Evolutionary conservation across 2,888 invertebrate species (phyloP).

Genomic region (Phyllotreta cruciferae): DNA sequence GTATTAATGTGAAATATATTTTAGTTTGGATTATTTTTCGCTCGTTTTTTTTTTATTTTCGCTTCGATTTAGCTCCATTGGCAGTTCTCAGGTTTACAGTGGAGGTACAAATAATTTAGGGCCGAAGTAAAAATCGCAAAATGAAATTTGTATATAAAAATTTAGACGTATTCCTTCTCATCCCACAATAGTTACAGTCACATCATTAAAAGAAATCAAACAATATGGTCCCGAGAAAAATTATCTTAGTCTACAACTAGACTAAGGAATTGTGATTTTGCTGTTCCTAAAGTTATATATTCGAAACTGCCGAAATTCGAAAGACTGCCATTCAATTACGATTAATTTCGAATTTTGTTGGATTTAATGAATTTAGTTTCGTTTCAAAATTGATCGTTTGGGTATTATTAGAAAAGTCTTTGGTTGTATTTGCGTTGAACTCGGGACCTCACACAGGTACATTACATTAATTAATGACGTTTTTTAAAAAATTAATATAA

Average conservation of each 20-base stretch:
- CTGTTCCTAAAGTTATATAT: constrained; percentile 60
- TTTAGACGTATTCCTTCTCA: constrained; percentile 55
- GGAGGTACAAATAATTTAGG: constrained; percentile 42
- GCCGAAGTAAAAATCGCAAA: constrained; percentile 43
- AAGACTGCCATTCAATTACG: constrained; percentile 61
- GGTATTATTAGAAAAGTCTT: constrained; percentile 50
- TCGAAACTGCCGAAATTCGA: constrained; percentile 61
- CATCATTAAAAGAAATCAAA: constrained; percentile 38
- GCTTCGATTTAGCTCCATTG: constrained; percentile 29
- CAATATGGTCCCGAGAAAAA: constrained; percentile 51
- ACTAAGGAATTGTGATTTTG: constrained; percentile 58
- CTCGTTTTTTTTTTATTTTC: constrained; percentile 46
- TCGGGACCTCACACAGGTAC: constrained; percentile 56
- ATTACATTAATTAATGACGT: constrained; percentile 52
- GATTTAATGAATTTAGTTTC: constrained; percentile 48
- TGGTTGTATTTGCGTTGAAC: constrained; percentile 47
- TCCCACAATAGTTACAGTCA: constrained; percentile 55
- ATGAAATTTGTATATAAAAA: constrained; percentile 48
- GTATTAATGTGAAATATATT: constrained; percentile 52
- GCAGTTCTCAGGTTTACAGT: constrained; percentile 47
- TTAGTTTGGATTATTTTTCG: constrained; percentile 53
- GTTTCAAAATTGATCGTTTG: constrained; percentile 61
- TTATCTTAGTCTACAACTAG: constrained; percentile 56
- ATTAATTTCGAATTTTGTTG: constrained; percentile 50
- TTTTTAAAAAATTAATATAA: constrained; percentile 52